Evolutionary conservation across 2,888 invertebrate species (phyloP).

Genomic region (Ophion ventricosus): DNA sequence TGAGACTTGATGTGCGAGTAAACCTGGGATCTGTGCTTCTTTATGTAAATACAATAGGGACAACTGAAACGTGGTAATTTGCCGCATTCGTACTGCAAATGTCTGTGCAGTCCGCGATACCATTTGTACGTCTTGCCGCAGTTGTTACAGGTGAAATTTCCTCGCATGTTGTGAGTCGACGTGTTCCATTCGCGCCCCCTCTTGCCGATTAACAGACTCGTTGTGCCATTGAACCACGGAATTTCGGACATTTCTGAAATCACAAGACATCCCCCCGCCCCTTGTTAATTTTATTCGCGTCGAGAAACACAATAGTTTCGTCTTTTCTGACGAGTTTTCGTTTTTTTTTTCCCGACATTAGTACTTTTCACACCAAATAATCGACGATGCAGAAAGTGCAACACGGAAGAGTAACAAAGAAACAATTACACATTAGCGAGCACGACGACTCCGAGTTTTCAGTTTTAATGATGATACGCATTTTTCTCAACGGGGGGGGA

Average conservation of each 20-base stretch:
- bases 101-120: conserved; percentile 76
- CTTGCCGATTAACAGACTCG: not conserved
- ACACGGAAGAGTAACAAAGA: not conserved
- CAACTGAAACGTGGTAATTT: conserved; percentile 79
- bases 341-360: not conserved
- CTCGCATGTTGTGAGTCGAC: conserved; percentile 22
- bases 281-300: conserved; percentile 5
- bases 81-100: conserved; percentile 81
- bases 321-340: not conserved
- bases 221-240: conserved; percentile 26
- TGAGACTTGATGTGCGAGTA: conserved; percentile 75
- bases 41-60: conserved; percentile 75
- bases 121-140: conserved; percentile 77
- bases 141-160: conserved; percentile 67
- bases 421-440: not conserved
- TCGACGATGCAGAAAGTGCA: conserved; percentile 10
- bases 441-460: not conserved
- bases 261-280: conserved; percentile 29
- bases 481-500: not conserved
- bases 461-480: not conserved
- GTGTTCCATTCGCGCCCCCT: conserved; percentile 22
- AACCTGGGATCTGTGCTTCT: conserved; percentile 76
- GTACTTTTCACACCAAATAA: not conserved
- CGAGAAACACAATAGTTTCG: not conserved
- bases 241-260: conserved; percentile 52